These are phyloP conservation scores for human DNA, from an alignment of 2,113 vertebrate species.

Conservation along the genomic window DNA sequence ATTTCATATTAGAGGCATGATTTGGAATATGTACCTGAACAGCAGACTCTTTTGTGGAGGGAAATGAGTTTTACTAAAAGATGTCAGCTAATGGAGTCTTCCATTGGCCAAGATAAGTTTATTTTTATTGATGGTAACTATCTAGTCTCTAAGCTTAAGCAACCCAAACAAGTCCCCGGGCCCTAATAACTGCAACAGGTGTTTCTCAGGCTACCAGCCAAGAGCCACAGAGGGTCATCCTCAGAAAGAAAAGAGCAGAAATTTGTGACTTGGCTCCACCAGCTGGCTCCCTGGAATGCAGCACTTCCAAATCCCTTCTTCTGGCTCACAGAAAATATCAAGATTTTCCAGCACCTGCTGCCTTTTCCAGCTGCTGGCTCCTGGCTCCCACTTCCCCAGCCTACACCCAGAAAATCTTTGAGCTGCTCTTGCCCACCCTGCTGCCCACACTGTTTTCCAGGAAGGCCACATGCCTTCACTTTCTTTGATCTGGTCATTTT, in stretches of 20 bases:
- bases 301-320: conserved; percentile 22
- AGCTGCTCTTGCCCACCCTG: neutral
- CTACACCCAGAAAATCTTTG: neutral
- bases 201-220: conserved; percentile 54
- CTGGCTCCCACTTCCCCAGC: neutral
- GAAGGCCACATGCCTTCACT: neutral
- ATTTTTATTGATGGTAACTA: neutral
- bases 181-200: conserved; percentile 37
- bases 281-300: conserved; percentile 39
- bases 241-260: conserved; percentile 26
- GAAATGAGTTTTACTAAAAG: neutral
- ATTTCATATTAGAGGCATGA: neutral
- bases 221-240: neutral
- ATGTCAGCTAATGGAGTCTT: neutral
- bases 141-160: neutral
- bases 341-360: neutral
- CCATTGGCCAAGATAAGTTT: neutral
- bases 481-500: neutral
- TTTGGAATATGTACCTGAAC: neutral
- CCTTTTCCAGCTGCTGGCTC: neutral
- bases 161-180: neutral
- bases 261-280: neutral
- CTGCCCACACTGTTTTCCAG: neutral
- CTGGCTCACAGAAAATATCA: neutral
- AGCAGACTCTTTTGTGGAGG: neutral